Evolutionary conservation across 37 sponge, comb jelly and placozoan species (phyloP), one percentile per base, ranked within the genome.

Genomic region (Lycopodina hypogea): DNA sequence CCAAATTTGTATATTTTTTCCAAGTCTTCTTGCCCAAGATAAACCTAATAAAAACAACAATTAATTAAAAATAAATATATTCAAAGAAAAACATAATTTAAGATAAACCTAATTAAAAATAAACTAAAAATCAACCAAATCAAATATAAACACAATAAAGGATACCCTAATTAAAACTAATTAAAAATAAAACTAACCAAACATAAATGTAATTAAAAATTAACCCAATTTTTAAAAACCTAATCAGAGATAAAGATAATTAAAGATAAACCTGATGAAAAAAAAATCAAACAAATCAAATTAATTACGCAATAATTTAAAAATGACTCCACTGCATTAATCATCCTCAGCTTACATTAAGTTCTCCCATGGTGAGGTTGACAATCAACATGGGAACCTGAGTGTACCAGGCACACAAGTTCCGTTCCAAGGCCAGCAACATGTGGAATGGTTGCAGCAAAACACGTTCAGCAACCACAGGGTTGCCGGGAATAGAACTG

Each of bases 361-460:
- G 57, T 24, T 76, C 77, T 23, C 78, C 78, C 76, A 87, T 61
- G 45, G 68, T 68, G 18, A 68, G 39, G 56, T 81, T 75, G 24
- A 87, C 30, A 18, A 12, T 38, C 37, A 87, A 6, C 41, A 60
- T 36, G 29, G 88, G 88, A 40, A 75, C 36, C 72, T 69, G 15
- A 15, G 69, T 81, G 66, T 82, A 75, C 88, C 78, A 81, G 3
- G 78, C 32, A 23, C 72, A 77, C 28, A 87, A 82, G 78, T 87
- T 87, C 23, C 83, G 66, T 52, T 87, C 83, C 42, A 82, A 24
- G 2, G 69, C 83, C 24, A 87, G 71, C 48, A 76, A 33, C 57
- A 87, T 69, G 53, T 65, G 51, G 52, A 81, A 87, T 41, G 88
- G 88, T 24, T 87, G 88, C 3, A 87, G 67, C 56, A 87, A 52